A percentile compares a stretch with the other conserved stretches of the same genome.
Conservation (phyloP, 2,797 vertebrate genomes). For the Enteromius unitaeniatus region DNA sequence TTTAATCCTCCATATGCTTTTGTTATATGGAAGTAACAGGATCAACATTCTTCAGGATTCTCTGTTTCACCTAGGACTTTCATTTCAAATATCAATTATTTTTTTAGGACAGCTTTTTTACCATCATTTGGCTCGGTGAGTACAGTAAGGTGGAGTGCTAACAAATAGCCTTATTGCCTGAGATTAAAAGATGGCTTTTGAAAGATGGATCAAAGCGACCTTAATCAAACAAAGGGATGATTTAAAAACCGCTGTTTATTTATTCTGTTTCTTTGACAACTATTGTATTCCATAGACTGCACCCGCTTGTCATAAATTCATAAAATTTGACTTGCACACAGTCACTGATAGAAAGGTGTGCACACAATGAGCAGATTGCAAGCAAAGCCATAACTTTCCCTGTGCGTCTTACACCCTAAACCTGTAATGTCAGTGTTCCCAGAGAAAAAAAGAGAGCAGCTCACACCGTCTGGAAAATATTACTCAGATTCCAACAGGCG, state of each 20-base stretch:
- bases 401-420: slow-evolving; percentile 48
- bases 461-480: slow-evolving; percentile 76
- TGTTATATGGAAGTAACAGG: background rate
- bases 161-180: slow-evolving; percentile 1
- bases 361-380: background rate
- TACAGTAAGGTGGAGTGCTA: slow-evolving; percentile 3
- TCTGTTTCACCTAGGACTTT: background rate
- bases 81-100: background rate
- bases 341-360: background rate
- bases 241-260: slow-evolving; percentile 47
- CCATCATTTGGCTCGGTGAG: background rate
- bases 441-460: slow-evolving; percentile 43
- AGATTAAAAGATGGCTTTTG: slow-evolving; percentile 31
- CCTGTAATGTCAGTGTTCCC: slow-evolving; percentile 44
- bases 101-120: too few relatives aligned
- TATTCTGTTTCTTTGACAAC: slow-evolving; percentile 25
- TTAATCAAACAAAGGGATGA: background rate
- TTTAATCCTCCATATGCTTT: background rate
- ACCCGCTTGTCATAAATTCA: slow-evolving; percentile 1
- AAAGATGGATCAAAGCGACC: background rate
- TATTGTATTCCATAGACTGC: slow-evolving; percentile 23
- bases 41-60: background rate
- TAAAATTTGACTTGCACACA: background rate
- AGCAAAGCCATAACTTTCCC: slow-evolving; percentile 16
- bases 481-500: slow-evolving; percentile 73